These are phyloP conservation scores for Micronisus gabar DNA, from an alignment of 2,113 vertebrate genomes.

Conservation along the genomic window DNA sequence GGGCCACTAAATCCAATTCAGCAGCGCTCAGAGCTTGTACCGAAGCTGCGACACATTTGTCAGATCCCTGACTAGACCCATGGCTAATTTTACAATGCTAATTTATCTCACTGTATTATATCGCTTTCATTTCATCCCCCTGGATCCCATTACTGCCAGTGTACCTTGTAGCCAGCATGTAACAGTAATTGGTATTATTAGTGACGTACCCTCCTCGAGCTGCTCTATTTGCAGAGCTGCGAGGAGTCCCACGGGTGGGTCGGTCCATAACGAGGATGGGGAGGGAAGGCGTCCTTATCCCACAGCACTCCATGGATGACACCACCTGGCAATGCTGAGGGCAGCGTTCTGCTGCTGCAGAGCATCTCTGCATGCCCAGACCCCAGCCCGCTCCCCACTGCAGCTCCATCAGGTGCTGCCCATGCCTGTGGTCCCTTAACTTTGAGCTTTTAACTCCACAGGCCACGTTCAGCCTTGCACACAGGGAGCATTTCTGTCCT, in stretches of 20 bases:
- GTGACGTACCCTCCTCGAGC: not conserved
- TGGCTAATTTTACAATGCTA: slow-evolving; percentile 65
- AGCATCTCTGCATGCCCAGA: not conserved
- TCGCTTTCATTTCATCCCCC: slow-evolving; percentile 55
- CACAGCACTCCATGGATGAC: rapidly evolving
- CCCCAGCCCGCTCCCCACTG: rapidly evolving
- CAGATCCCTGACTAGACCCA: slow-evolving; percentile 63
- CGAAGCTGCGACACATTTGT: slow-evolving; percentile 46
- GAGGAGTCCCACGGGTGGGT: not conserved
- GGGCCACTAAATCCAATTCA: slow-evolving; percentile 65
- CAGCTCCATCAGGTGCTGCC: not conserved
- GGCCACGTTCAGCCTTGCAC: rapidly evolving
- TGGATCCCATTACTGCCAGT: slow-evolving; percentile 53
- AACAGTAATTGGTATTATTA: slow-evolving; percentile 69
- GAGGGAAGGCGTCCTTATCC: not conserved
- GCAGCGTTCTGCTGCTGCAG: not conserved
- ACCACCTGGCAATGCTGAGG: rapidly evolving
- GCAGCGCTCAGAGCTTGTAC: not conserved
- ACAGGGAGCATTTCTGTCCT: not conserved
- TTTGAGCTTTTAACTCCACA: not conserved
- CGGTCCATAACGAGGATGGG: not conserved
- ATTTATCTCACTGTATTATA: slow-evolving; percentile 69
- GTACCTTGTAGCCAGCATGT: slow-evolving; percentile 59
- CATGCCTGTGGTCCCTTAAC: rapidly evolving
- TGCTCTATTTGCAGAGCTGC: slow-evolving; percentile 23